Evolutionary conservation across 2,113 vertebrate species (phyloP), one percentile per base, ranked within the genome.

Genomic region (Parus major): DNA sequence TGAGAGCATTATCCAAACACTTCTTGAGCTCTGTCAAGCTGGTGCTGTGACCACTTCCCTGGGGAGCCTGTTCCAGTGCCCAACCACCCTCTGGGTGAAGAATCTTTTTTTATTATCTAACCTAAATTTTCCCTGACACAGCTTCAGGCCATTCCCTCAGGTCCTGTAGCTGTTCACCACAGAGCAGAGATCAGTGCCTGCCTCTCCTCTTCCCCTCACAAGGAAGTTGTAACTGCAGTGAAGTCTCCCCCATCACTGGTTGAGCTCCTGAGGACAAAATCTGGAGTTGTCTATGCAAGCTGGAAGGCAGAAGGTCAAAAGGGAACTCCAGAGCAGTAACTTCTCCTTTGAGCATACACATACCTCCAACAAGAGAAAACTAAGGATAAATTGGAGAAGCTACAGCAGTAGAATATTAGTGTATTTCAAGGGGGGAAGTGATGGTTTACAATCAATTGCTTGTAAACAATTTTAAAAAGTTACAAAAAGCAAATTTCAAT

Each of bases 131-230:
- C 27, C 22, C 46, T 60, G 18, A 61, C 61, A 35, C 18, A 39
- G 3, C 18, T 53, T 23, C 33, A 60, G 53, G 22, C 15, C 4
- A 15, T 52, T 53, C 22, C 33, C 46, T 46, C 0, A 0, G 12
- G 22, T 44, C 23, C 33, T 76, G 44, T 59, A 31, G 10, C 20
- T 15, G 52, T 17, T 22, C 44, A 68, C 25, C 35, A 47, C 6
- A 69, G 53, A 66, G 33, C 5, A 69, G 53, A 66, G 33, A 69
- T 23, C 64, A 61, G 46, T 4, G 7, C 10, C 72, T 69, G 39
- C 10, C 28, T 11, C 23, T 77, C 33, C 33, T 59, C 22, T 12
- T 59, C 17, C 7, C 5, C 8, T 68, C 23, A 60, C 2, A 7
- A 28, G 28, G 46, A 69, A 44, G 23, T 3, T 39, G 63, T 33